phyloP scores from a whole-genome alignment of 1,140 invertebrate species.

The Maconellicoccus hirsutus region DNA sequence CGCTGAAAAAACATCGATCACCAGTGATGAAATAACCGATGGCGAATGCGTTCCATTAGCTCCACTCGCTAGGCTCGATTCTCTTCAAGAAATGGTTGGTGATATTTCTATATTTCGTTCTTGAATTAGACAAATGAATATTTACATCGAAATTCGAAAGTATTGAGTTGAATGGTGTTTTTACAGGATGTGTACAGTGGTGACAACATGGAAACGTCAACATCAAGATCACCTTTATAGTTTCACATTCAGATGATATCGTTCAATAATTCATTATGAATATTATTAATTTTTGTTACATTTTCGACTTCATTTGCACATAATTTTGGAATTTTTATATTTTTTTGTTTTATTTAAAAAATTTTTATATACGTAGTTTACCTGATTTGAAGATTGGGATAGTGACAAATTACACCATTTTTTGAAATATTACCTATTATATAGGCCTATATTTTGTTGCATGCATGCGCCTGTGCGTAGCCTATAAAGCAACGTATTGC shows the following conservation, averaged over 20 bases:
- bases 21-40: constrained; percentile 29
- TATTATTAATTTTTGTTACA: not conserved
- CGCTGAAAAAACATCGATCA: constrained; percentile 26
- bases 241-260: not conserved
- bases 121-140: not conserved
- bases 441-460: too few species aligned
- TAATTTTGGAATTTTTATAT: constrained; percentile 2
- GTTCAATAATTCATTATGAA: not conserved
- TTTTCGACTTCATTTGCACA: constrained; percentile 11
- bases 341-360: constrained; percentile 4
- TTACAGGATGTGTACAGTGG: not conserved
- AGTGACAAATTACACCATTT: not conserved
- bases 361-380: not conserved
- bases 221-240: constrained; percentile 10
- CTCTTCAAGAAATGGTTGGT: constrained; percentile 31
- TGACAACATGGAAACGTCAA: not conserved
- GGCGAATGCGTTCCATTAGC: constrained; percentile 28
- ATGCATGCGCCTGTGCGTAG: too few species aligned
- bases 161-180: not conserved
- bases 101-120: not conserved
- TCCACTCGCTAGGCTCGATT: constrained; percentile 31
- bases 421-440: too few species aligned
- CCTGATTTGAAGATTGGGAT: not conserved
- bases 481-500: too few species aligned
- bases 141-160: not conserved